phyloP scores from a whole-genome alignment of 2,888 invertebrate genomes.

The Campoplex nolae region DNA sequence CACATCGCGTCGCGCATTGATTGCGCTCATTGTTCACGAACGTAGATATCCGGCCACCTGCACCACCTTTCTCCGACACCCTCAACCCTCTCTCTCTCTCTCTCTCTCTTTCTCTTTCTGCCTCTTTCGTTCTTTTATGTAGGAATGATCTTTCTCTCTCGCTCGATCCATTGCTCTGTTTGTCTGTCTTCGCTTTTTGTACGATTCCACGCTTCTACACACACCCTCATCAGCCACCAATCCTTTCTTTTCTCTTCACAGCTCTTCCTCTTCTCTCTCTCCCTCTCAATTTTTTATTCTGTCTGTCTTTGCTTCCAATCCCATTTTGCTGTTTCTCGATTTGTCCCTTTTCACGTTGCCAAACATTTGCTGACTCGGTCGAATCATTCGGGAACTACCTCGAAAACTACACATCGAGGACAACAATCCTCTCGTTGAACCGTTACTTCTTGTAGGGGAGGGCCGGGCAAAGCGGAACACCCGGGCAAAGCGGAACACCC shows the following conservation, averaged over 20 bases:
- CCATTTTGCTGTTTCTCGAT: conserved; percentile 4
- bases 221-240: conserved; percentile 14
- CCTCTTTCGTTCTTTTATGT: not conserved
- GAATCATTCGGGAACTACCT: conserved; percentile 13
- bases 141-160: not conserved
- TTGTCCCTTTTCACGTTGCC: not conserved
- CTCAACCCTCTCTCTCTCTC: not conserved
- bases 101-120: not conserved
- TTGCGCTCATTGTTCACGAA: conserved; percentile 82
- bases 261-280: not conserved
- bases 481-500: too few relatives aligned
- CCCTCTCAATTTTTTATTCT: not conserved
- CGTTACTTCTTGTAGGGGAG: not conserved
- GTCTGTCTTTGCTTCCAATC: not conserved
- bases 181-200: not conserved
- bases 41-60: conserved; percentile 75
- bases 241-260: conserved; percentile 27
- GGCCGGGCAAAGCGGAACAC: too few relatives aligned
- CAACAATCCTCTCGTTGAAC: conserved; percentile 9
- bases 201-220: conserved; percentile 10
- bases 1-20: conserved; percentile 77
- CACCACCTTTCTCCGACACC: conserved; percentile 55
- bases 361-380: conserved; percentile 25
- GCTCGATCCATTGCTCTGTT: not conserved
- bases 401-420: not conserved